A percentile compares a stretch with the other conserved stretches of the same genome.
Conservation (phyloP, 2,797 vertebrate species). For the Coregonus suidteri region DNA sequence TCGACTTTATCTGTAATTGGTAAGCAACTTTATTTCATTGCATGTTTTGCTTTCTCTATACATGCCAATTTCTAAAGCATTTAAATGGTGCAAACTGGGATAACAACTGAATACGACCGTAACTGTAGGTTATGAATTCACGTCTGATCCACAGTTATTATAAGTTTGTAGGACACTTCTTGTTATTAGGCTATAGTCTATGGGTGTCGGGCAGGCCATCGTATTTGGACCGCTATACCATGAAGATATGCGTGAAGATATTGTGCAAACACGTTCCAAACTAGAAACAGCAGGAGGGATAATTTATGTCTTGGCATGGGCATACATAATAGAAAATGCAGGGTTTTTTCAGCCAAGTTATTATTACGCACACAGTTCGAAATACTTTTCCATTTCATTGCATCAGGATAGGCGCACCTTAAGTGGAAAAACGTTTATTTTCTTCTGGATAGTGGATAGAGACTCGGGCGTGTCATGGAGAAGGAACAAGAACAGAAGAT, state of each 20-base stretch:
- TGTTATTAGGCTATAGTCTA: no score
- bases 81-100: background rate
- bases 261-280: background rate
- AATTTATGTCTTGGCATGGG: background rate
- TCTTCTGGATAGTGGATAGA: conserved; percentile 34
- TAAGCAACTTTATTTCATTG: conserved; percentile 39
- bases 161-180: background rate
- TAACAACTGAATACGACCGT: background rate
- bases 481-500: conserved; percentile 18
- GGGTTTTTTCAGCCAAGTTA: background rate
- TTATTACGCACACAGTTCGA: background rate
- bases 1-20: conserved; percentile 14
- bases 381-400: background rate
- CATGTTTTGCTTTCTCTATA: background rate
- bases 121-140: background rate
- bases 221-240: background rate
- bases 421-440: conserved; percentile 32
- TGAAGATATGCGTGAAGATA: background rate
- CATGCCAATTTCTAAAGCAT: background rate
- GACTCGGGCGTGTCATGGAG: conserved; percentile 19
- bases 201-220: background rate
- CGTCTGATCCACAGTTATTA: background rate
- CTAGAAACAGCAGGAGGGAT: background rate
- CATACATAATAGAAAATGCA: background rate
- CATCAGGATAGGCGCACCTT: background rate